A percentile compares a stretch with the other conserved stretches of the same genome.
phyloP scores from a whole-genome alignment of 2,888 invertebrate genomes.

The Caenorhabditis virilis region DNA sequence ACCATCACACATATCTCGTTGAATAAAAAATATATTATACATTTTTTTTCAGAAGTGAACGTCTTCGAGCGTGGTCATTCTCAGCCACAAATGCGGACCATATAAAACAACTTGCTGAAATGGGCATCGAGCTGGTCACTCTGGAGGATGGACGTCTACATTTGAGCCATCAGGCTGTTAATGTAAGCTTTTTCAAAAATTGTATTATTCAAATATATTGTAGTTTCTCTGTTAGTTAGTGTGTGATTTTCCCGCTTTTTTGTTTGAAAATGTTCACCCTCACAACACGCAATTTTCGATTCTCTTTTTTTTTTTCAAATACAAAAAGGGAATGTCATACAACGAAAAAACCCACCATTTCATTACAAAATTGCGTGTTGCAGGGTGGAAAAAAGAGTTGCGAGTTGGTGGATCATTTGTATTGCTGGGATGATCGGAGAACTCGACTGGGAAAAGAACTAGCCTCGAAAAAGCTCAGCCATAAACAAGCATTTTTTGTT shows the following conservation, averaged over 20 bases:
- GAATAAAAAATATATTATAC: too few relatives aligned
- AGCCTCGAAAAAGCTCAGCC: background rate
- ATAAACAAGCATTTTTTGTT: too few relatives aligned
- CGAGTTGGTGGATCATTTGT: slow-evolving; percentile 34
- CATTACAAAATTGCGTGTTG: slow-evolving; percentile 27
- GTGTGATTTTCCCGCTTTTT: too few relatives aligned
- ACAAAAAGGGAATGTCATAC: too few relatives aligned
- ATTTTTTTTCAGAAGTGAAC: slow-evolving; percentile 49
- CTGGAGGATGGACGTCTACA: slow-evolving; percentile 88
- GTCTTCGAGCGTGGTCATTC: slow-evolving; percentile 71
- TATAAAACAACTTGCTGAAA: slow-evolving; percentile 82
- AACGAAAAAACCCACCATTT: slow-evolving; percentile 2
- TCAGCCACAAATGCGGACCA: slow-evolving; percentile 85
- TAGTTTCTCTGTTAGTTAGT: too few relatives aligned
- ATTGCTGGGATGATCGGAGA: slow-evolving; percentile 3
- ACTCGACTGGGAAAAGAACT: background rate
- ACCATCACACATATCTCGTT: too few relatives aligned
- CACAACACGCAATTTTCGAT: slow-evolving; percentile 30
- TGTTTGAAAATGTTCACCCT: slow-evolving; percentile 13
- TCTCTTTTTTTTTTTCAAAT: too few relatives aligned
- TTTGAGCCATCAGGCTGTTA: slow-evolving; percentile 80
- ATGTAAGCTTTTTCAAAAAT: too few relatives aligned
- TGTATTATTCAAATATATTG: too few relatives aligned
- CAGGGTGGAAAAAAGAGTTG: slow-evolving; percentile 49
- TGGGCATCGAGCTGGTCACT: slow-evolving; percentile 91